phyloP scores from a whole-genome alignment of 2,113 vertebrate genomes.

The Indicator indicator region DNA sequence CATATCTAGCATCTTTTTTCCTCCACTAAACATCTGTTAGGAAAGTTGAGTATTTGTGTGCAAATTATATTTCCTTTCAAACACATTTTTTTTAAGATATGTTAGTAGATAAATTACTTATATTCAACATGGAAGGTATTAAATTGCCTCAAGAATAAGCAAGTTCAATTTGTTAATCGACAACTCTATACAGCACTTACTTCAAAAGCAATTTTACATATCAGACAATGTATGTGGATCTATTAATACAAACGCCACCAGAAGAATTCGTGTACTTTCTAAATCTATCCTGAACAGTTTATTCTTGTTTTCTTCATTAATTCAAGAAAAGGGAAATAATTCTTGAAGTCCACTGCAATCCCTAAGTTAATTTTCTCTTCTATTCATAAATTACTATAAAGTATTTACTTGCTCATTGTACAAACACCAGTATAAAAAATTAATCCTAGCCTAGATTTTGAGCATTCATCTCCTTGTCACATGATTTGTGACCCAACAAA shows the following conservation, averaged over 20 bases:
- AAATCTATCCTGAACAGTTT: neutral
- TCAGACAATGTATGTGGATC: neutral
- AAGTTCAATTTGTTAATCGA: neutral
- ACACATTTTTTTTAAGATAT: neutral
- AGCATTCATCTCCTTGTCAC: neutral
- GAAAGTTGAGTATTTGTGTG: neutral
- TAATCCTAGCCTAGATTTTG: neutral
- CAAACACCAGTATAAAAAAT: neutral
- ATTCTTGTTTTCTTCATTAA: neutral
- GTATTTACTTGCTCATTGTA: neutral
- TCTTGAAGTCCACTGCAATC: neutral
- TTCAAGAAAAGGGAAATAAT: neutral
- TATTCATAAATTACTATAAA: neutral
- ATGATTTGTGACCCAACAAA: neutral
- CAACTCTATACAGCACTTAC: neutral
- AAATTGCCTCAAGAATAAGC: neutral
- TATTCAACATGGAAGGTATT: neutral
- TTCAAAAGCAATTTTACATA: neutral
- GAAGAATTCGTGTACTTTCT: neutral
- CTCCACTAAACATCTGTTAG: neutral
- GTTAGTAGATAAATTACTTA: neutral
- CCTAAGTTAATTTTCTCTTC: neutral
- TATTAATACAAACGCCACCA: neutral
- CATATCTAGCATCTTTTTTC: neutral
- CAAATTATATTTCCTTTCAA: slow-evolving; percentile 23